Evolutionary conservation across 2,888 invertebrate genomes (phyloP), one percentile per base, ranked within the genome.

Genomic region (Eueremaeus valkanovi): DNA sequence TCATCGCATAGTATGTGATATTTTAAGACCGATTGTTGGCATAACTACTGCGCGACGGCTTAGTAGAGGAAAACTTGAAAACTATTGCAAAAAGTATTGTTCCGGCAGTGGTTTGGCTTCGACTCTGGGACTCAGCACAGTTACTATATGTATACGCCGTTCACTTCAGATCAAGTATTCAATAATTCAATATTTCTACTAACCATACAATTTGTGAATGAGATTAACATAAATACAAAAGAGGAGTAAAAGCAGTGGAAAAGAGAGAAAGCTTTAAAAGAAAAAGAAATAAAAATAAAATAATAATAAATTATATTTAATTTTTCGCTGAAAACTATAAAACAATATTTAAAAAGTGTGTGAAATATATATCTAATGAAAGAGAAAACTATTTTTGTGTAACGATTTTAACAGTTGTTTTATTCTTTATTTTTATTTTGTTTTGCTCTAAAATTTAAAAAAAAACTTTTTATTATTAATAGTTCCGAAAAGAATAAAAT

Each of bases 21-120:
- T 13, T 49, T 11, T 49, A n/a, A n/a, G 55, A 21, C 55, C 24
- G 21, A 21, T 3, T 55, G 27, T 55, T 55, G 24, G 55, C 21
- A 55, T 55, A 55, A 55, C 21, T 55, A 13, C 55, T 55, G 24
- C 55, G 55, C 55, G 55, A 55, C 55, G 55, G 55, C 55, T 55
- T 55, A 55, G 16, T n/a, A n/a, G n/a, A n/a, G n/a, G n/a, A n/a
- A 18, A 3, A 13, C 45, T 6, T 11, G 45, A 3, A 13, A 11
- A 16, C 16, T 45, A 45, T 45, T 45, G 45, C 16, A 11, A 6
- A 45, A 3, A 45, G 16, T 45, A 13, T 18, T 45, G 45, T 45
- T 45, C n/a, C n/a, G n/a, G 45, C 45, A 16, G 45, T 45, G 45
- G 45, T 16, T 45, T 45, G 45, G 45, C 45, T 45, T 45, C 18